phyloP scores from a whole-genome alignment of 2,888 invertebrate genomes.

The Torymus aiolomorphi region DNA sequence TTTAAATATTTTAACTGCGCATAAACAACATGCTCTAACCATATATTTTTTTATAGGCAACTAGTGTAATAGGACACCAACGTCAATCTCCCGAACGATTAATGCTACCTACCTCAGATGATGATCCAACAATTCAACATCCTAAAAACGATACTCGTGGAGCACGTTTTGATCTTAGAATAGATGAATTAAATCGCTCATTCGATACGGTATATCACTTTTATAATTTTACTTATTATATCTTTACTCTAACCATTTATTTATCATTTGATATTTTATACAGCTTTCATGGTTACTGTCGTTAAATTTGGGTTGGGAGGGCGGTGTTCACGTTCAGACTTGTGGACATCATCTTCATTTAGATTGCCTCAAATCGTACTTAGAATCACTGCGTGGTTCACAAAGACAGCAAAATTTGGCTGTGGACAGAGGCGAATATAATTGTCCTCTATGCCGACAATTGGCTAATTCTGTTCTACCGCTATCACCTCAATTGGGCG shows the following conservation, averaged over 20 bases:
- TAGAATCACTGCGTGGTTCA: conserved; percentile 88
- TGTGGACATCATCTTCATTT: conserved; percentile 98
- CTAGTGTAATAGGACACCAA: conserved; percentile 91
- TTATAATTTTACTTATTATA: background rate
- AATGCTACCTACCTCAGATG: conserved; percentile 81
- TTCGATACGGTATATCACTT: conserved; percentile 82
- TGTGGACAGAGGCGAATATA: conserved; percentile 90
- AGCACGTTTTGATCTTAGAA: conserved; percentile 85
- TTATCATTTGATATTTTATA: conserved; percentile 44
- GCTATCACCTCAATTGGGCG: conserved; percentile 84
- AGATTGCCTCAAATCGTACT: conserved; percentile 94
- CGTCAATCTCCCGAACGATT: conserved; percentile 79
- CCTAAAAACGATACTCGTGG: conserved; percentile 82
- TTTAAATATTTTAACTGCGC: conserved; percentile 5
- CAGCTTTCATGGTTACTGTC: conserved; percentile 87
- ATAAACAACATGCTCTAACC: too few relatives aligned
- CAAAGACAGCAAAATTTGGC: conserved; percentile 84
- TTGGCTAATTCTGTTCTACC: conserved; percentile 93
- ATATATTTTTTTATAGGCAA: conserved; percentile 78
- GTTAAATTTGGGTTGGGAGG: conserved; percentile 90
- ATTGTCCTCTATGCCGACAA: conserved; percentile 96
- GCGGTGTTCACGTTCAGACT: conserved; percentile 94
- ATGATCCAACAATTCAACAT: conserved; percentile 78
- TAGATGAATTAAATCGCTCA: conserved; percentile 85
- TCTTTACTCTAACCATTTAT: conserved; percentile 24